A percentile compares a stretch with the other conserved stretches of the same genome.
phyloP scores from a whole-genome alignment of 1,140 invertebrate species.

The Vollenhovia emeryi region DNA sequence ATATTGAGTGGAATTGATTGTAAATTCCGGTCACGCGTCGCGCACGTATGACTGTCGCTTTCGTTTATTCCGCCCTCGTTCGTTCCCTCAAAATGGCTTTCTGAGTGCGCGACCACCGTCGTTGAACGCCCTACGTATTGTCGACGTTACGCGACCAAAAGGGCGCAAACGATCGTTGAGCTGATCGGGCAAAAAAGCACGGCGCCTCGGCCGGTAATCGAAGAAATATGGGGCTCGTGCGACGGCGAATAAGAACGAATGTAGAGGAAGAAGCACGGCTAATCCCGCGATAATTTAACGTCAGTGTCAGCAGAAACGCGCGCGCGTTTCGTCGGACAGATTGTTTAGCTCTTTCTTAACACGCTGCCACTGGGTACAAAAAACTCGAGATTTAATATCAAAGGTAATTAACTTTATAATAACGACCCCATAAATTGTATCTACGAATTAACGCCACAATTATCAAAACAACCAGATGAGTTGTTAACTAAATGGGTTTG shows the following conservation, averaged over 20 bases:
- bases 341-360: constrained; percentile 10
- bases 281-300: constrained; percentile 50
- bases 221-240: constrained; percentile 34
- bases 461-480: background rate
- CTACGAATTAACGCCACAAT: background rate
- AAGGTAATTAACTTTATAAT: constrained; percentile 5
- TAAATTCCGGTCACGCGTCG: constrained; percentile 11
- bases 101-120: background rate
- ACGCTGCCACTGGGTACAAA: background rate
- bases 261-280: background rate
- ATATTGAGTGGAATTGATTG: constrained; percentile 40
- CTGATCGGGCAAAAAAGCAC: constrained; percentile 28
- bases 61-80: constrained; percentile 43
- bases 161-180: constrained; percentile 7
- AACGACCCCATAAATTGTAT: background rate
- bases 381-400: background rate
- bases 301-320: constrained; percentile 32
- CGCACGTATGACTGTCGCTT: constrained; percentile 25
- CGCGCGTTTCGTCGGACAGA: background rate
- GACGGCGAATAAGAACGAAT: constrained; percentile 29
- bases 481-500: background rate
- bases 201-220: constrained; percentile 17
- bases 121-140: constrained; percentile 27
- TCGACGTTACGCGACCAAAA: constrained; percentile 35
- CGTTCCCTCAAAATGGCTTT: constrained; percentile 30